Base-by-base conservation (phyloP, 2,888 invertebrate genomes). In the Allygus modestus region DNA sequence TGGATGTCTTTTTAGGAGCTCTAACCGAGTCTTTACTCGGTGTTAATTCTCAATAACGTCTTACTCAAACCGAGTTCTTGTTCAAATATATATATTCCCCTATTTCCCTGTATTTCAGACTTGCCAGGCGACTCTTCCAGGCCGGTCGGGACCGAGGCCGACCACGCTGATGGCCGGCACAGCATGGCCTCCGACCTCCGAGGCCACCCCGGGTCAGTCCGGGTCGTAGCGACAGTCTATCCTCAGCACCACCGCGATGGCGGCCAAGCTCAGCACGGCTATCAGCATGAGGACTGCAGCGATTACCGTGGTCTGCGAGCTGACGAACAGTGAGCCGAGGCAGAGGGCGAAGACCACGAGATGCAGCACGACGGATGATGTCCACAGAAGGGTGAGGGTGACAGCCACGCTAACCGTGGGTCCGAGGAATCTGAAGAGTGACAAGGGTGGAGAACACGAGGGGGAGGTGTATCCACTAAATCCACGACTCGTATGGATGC, bases 41-140 rank as follows among this genome's bases (percentile, higher is more conserved):
- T n/a, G n/a, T n/a, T n/a, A n/a, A n/a, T n/a, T n/a, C n/a, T n/a
- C n/a, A n/a, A n/a, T n/a, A n/a, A n/a, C n/a, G n/a, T n/a, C n/a
- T n/a, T n/a, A n/a, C n/a, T n/a, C n/a, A n/a, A n/a, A n/a, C n/a
- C n/a, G n/a, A 37, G 9, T 9, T 9, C 37, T 37, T 7, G 37
- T 9, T 37, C 37, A 4, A 4, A 37, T 37, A 37, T 37, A 37
- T 37, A 7, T 37, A 37, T 9, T 37, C 37, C 9, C 37, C 5
- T 37, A 37, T 23, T 31, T 31, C 65, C 31, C 31, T 65, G 12
- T 2, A 11, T 65, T 26, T 91, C 92, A 93, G 89, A 92, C 92
- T 85, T 93, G 91, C 93, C 93, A 93, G 33, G 93, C 93, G 9
- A 93, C 93, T 41, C 92, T 90, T 12, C 92, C 92, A 37, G 92